These are phyloP conservation scores for Cossypha polioptera DNA, from an alignment of 2,797 vertebrate genomes.

Conservation along the genomic window DNA sequence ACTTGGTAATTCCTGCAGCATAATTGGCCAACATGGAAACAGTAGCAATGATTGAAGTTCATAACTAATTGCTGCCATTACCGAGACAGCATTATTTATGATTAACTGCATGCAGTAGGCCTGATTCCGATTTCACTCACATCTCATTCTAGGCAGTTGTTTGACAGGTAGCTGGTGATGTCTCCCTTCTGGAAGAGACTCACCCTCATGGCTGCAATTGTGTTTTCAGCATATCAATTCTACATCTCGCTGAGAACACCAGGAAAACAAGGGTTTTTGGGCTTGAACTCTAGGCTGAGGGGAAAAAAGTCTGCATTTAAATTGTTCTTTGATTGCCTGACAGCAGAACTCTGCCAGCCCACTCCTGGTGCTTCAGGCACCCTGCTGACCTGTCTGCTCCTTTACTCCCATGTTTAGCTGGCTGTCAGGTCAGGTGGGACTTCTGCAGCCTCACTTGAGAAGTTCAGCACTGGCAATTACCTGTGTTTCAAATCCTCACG, in stretches of 20 bases:
- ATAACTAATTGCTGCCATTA: conserved; percentile 38
- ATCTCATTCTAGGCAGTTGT: background rate
- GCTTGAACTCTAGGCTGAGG: background rate
- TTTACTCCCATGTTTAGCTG: background rate
- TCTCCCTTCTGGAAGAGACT: background rate
- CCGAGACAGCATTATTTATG: conserved; percentile 1
- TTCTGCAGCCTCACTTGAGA: background rate
- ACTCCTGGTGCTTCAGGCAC: background rate
- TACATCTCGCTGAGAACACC: background rate
- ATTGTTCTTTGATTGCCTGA: background rate
- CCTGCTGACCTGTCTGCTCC: background rate
- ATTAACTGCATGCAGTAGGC: background rate
- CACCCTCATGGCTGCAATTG: background rate
- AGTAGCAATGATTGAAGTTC: conserved; percentile 7
- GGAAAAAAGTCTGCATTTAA: background rate
- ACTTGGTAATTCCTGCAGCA: conserved; percentile 23
- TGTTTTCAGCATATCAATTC: background rate
- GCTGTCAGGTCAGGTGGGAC: background rate
- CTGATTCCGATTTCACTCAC: background rate
- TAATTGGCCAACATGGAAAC: conserved; percentile 32
- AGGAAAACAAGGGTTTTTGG: background rate
- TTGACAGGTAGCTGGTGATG: background rate
- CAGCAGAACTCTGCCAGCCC: background rate
- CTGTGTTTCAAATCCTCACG: fast-evolving
- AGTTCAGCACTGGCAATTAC: background rate